phyloP scores from a whole-genome alignment of 2,888 invertebrate species.

The Linnaemya vulpina region DNA sequence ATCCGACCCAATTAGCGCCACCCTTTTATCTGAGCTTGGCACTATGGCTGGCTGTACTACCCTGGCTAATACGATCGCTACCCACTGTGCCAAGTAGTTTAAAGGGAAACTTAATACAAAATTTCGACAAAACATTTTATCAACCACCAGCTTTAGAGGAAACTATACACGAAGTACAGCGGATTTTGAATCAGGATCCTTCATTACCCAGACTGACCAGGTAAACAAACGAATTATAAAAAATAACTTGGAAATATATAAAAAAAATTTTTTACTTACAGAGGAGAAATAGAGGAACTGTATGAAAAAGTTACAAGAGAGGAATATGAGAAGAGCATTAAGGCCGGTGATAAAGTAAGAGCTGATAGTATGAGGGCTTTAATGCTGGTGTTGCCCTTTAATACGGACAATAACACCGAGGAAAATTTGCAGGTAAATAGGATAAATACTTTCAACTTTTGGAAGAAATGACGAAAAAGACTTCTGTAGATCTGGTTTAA shows the following conservation, averaged over 20 bases:
- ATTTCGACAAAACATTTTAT: constrained; percentile 76
- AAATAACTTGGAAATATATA: too few relatives aligned
- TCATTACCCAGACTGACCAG: constrained; percentile 81
- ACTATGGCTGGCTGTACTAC: constrained; percentile 5
- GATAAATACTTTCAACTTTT: too few relatives aligned
- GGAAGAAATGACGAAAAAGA: too few relatives aligned
- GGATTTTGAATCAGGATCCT: constrained; percentile 81
- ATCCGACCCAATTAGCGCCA: constrained; percentile 56
- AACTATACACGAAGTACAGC: constrained; percentile 82
- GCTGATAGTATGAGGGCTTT: constrained; percentile 83
- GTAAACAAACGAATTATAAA: constrained; percentile 71
- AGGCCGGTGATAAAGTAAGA: constrained; percentile 80
- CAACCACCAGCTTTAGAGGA: constrained; percentile 79
- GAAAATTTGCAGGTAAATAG: constrained; percentile 79
- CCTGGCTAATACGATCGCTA: not conserved
- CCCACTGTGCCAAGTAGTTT: constrained; percentile 51
- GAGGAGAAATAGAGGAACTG: constrained; percentile 83
- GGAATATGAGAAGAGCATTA: constrained; percentile 82
- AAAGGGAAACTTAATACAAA: constrained; percentile 67
- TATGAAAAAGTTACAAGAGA: constrained; percentile 83
- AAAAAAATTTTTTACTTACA: constrained; percentile 60
- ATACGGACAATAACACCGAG: constrained; percentile 81
- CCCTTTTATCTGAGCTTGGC: constrained; percentile 11
- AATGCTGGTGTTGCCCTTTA: constrained; percentile 82
- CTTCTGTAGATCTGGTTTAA: too few relatives aligned